Conservation (phyloP, 2,888 invertebrate species). For the Seira sanloemensis region DNA sequence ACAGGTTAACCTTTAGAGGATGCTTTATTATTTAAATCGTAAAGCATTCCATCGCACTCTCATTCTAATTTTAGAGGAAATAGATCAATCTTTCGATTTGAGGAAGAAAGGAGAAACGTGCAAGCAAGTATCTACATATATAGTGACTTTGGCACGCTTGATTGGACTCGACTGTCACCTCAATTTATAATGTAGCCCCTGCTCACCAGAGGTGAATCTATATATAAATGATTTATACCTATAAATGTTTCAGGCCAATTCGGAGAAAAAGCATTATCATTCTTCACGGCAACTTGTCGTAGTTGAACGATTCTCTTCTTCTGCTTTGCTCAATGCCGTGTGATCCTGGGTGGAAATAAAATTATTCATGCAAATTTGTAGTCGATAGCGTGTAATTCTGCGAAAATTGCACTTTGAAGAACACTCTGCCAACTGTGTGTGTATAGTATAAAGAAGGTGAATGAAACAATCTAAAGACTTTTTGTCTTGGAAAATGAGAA, state of each 20-base stretch:
- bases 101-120: not conserved
- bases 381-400: constrained; percentile 8
- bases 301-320: not conserved
- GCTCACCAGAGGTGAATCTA: constrained; percentile 2
- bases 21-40: not conserved
- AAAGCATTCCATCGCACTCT: not conserved
- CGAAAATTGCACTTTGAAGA: not conserved
- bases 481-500: not conserved
- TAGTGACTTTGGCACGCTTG: not conserved
- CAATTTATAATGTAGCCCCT: no score
- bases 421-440: not conserved
- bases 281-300: not conserved
- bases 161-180: not conserved
- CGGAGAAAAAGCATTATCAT: constrained; percentile 3
- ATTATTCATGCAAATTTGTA: constrained; percentile 13
- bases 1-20: not conserved
- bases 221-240: not conserved
- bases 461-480: constrained; percentile 9
- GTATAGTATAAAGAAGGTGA: not conserved
- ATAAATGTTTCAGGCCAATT: not conserved
- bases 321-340: not conserved
- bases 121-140: no score
- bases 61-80: not conserved
- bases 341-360: not conserved
- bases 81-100: not conserved